Percentiles rank a stretch among this genome's conserved stretches.
phyloP scores from a whole-genome alignment of 2,888 invertebrate genomes.

The Atherix ibis region DNA sequence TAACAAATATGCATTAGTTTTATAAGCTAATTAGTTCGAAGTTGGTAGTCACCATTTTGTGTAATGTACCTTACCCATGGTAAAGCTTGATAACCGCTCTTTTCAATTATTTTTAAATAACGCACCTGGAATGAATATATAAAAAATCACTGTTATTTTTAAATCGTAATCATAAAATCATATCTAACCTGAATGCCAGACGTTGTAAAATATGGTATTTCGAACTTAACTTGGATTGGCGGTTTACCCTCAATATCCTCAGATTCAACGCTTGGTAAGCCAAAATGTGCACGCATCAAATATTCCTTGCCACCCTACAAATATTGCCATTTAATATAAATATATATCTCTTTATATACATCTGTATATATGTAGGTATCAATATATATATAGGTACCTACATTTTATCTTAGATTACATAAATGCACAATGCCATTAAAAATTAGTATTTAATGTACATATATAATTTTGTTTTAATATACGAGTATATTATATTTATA shows the following conservation, averaged over 20 bases:
- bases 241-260: slow-evolving; percentile 93
- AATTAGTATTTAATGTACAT: too few species aligned
- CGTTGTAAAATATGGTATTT: slow-evolving; percentile 97
- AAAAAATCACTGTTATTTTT: neutral
- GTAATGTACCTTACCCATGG: slow-evolving; percentile 99
- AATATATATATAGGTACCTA: too few species aligned
- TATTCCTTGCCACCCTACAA: slow-evolving; percentile 86
- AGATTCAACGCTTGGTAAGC: slow-evolving; percentile 85
- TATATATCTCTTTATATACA: too few species aligned
- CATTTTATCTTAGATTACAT: too few species aligned
- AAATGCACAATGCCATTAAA: too few species aligned
- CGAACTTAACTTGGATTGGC: slow-evolving; percentile 97
- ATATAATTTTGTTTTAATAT: too few species aligned
- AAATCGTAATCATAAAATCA: neutral
- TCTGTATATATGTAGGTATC: too few species aligned
- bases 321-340: slow-evolving; percentile 5
- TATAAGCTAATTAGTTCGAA: slow-evolving; percentile 67
- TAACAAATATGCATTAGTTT: too few species aligned
- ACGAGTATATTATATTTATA: too few species aligned
- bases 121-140: slow-evolving; percentile 38
- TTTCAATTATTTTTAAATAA: slow-evolving; percentile 95
- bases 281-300: slow-evolving; percentile 95
- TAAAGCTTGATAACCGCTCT: slow-evolving; percentile 95
- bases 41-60: slow-evolving; percentile 96
- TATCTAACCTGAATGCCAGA: slow-evolving; percentile 82